phyloP scores from a whole-genome alignment of 2,113 vertebrate species.

The Trematomus loennbergii region DNA sequence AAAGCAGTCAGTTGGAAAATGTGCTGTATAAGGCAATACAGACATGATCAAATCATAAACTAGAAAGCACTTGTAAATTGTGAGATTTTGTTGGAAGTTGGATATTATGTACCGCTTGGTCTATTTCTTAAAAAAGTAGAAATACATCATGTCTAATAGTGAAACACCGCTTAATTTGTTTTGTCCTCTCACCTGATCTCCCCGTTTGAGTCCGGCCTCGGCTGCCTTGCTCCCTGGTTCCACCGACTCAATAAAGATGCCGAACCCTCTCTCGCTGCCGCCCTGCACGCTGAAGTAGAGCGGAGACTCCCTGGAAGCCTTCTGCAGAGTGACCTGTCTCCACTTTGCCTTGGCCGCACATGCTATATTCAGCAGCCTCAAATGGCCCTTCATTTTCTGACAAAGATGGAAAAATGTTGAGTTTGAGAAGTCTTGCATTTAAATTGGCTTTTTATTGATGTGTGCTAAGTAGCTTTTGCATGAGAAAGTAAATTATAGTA shows the following conservation, averaged over 20 bases:
- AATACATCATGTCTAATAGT: too few species aligned
- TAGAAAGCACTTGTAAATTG: too few species aligned
- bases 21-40: too few species aligned
- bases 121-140: too few species aligned
- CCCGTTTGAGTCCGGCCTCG: constrained; percentile 94
- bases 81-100: too few species aligned
- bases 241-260: constrained; percentile 93
- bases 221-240: constrained; percentile 92
- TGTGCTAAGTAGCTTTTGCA: too few species aligned
- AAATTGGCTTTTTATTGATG: neutral
- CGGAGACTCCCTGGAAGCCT: constrained; percentile 91
- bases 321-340: constrained; percentile 94
- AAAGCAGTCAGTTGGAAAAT: neutral
- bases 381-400: constrained; percentile 98
- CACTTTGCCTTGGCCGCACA: constrained; percentile 97
- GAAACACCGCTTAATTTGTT: too few species aligned
- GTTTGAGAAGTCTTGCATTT: neutral
- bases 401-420: neutral
- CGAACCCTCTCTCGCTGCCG: constrained; percentile 94
- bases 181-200: constrained; percentile 89
- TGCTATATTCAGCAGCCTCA: constrained; percentile 95
- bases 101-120: too few species aligned
- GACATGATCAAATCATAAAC: too few species aligned
- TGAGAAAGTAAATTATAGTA: accelerated
- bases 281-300: constrained; percentile 91